These are phyloP conservation scores for Syrista parreyssii DNA, from an alignment of 2,888 invertebrate species.

Conservation along the genomic window DNA sequence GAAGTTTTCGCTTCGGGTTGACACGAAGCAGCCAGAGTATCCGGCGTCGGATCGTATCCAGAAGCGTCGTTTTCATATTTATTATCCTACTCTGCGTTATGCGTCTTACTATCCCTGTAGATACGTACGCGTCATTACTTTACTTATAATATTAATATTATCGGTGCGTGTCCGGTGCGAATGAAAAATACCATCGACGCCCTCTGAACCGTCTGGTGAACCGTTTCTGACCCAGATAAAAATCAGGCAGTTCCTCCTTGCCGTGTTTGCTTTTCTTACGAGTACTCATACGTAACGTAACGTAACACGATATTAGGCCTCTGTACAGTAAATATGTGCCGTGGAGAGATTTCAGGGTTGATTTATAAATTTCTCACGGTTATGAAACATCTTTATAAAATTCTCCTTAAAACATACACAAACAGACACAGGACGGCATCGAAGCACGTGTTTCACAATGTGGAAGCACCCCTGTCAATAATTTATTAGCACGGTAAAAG, in stretches of 20 bases:
- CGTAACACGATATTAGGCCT: not conserved
- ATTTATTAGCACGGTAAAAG: slow-evolving; percentile 46
- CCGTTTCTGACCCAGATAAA: slow-evolving; percentile 15
- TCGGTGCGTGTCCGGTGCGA: slow-evolving; percentile 22
- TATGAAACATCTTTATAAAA: slow-evolving; percentile 10
- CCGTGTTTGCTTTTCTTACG: not conserved
- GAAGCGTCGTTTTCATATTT: slow-evolving; percentile 42
- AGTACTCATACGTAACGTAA: not conserved
- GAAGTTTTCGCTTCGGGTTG: slow-evolving; percentile 26
- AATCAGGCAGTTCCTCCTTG: not conserved
- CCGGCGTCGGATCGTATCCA: slow-evolving; percentile 48
- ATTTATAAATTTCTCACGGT: not conserved
- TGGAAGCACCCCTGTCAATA: not conserved
- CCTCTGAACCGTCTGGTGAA: slow-evolving; percentile 2
- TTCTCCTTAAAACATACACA: not conserved
- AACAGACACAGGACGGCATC: not conserved
- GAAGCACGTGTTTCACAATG: not conserved
- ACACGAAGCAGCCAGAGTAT: slow-evolving; percentile 42
- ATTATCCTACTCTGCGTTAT: slow-evolving; percentile 29
- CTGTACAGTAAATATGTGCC: not conserved
- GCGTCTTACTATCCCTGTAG: not conserved
- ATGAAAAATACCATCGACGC: slow-evolving; percentile 26
- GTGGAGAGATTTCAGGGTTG: not conserved
- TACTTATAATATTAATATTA: slow-evolving; percentile 35
- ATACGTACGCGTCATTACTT: slow-evolving; percentile 12